phyloP scores from a whole-genome alignment of 1,140 invertebrate genomes.

The Drosophila novamexicana region DNA sequence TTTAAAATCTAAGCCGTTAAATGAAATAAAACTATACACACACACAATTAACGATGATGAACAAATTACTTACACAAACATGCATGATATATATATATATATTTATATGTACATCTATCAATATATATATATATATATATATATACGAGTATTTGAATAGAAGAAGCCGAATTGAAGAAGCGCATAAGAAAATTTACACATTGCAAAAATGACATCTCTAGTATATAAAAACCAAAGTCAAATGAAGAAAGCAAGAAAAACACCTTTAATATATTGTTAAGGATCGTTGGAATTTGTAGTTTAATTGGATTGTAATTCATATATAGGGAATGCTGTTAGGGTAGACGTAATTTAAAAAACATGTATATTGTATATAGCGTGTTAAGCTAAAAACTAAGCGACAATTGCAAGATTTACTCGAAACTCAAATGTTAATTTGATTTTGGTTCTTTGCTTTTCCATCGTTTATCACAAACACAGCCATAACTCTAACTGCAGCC shows the following conservation, averaged over 20 bases:
- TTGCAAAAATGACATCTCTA: conserved; percentile 63
- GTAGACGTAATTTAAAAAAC: conserved; percentile 61
- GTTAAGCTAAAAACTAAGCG: conserved; percentile 54
- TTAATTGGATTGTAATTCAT: conserved; percentile 73
- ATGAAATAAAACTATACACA: conserved; percentile 65
- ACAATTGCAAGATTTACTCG: conserved; percentile 44
- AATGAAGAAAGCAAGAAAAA: not conserved
- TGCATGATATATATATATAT: conserved; percentile 19
- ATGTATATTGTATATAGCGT: conserved; percentile 74
- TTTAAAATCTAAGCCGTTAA: conserved; percentile 82
- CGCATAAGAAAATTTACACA: conserved; percentile 60
- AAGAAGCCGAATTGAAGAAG: conserved; percentile 13
- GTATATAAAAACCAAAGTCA: conserved; percentile 36
- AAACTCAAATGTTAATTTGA: conserved; percentile 16
- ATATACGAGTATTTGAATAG: conserved; percentile 6
- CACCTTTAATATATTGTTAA: conserved; percentile 56
- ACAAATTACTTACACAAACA: conserved; percentile 21
- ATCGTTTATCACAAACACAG: conserved; percentile 5
- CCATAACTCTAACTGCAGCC: conserved; percentile 21
- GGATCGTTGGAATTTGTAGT: conserved; percentile 81
- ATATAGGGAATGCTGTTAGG: conserved; percentile 77
- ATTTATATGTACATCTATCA: conserved; percentile 16
- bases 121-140: conserved; percentile 13
- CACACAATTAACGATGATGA: conserved; percentile 10
- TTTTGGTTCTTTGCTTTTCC: conserved; percentile 17